phyloP scores from a whole-genome alignment of 2,888 invertebrate species.

The Tyria jacobaeae region DNA sequence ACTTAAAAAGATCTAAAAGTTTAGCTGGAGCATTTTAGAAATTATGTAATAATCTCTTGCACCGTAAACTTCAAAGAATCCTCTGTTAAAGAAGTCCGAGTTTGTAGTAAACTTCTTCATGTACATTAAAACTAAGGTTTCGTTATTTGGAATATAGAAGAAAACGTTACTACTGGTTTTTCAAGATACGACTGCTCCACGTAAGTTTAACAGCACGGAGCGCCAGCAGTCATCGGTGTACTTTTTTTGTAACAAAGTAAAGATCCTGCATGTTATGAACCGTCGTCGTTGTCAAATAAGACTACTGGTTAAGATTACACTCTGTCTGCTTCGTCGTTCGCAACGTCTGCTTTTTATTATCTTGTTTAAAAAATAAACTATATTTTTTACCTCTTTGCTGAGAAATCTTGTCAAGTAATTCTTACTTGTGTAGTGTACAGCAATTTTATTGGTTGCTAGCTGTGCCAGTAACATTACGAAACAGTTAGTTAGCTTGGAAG shows the following conservation, averaged over 20 bases:
- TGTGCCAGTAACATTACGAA: too few species aligned
- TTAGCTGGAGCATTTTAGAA: constrained; percentile 57
- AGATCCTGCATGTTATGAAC: too few species aligned
- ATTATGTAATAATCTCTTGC: constrained; percentile 31
- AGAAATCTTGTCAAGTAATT: too few species aligned
- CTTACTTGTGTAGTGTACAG: too few species aligned
- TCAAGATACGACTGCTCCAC: not conserved
- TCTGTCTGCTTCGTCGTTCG: too few species aligned
- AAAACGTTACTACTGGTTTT: not conserved
- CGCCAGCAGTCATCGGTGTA: not conserved
- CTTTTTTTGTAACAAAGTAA: not conserved
- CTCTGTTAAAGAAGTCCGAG: not conserved
- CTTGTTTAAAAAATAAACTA: too few species aligned
- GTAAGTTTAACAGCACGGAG: not conserved
- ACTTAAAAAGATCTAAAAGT: constrained; percentile 63
- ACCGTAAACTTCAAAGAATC: constrained; percentile 3
- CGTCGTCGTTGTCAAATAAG: too few species aligned
- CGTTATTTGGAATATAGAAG: not conserved
- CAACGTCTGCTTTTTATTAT: too few species aligned
- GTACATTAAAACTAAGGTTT: not conserved
- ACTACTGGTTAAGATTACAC: too few species aligned
- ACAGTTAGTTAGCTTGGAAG: too few species aligned
- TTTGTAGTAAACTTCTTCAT: not conserved
- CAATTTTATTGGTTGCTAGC: too few species aligned
- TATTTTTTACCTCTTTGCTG: too few species aligned